Evolutionary conservation across 2,113 vertebrate species (phyloP).

Genomic region (Silurus asotus): DNA sequence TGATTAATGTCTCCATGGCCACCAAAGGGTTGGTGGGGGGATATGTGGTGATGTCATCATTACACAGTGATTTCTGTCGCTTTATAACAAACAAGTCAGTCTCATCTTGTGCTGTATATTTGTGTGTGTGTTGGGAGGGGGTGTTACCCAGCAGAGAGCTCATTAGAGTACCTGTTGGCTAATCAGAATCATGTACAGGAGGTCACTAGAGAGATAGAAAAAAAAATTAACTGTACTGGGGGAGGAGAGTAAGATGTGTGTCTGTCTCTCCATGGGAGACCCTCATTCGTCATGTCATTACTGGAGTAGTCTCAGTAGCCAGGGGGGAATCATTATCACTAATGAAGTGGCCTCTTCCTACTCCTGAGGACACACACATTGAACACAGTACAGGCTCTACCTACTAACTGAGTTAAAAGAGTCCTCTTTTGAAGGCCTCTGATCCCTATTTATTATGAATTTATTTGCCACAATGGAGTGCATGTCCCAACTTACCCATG

Average conservation of each 20-base stretch:
- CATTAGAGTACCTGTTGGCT: conserved; percentile 71
- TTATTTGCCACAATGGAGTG: neutral
- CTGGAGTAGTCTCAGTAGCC: conserved; percentile 36
- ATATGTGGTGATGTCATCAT: conserved; percentile 50
- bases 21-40: conserved; percentile 25
- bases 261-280: conserved; percentile 4
- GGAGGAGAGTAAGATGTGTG: neutral
- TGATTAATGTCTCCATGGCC: conserved; percentile 52
- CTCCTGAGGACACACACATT: conserved; percentile 25
- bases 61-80: conserved; percentile 34
- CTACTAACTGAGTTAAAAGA: conserved; percentile 40
- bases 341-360: conserved; percentile 64
- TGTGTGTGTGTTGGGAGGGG: neutral
- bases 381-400: conserved; percentile 28
- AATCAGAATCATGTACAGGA: conserved; percentile 60
- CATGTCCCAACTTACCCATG: conserved; percentile 10
- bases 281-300: conserved; percentile 57
- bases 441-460: conserved; percentile 44
- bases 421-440: conserved; percentile 28
- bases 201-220: conserved; percentile 17
- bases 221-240: neutral
- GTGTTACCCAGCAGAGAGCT: conserved; percentile 60
- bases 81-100: conserved; percentile 37
- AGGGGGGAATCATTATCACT: conserved; percentile 64
- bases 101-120: neutral